Evolutionary conservation across 2,113 vertebrate genomes (phyloP).

Genomic region (Sinocyclocheilus grahami): DNA sequence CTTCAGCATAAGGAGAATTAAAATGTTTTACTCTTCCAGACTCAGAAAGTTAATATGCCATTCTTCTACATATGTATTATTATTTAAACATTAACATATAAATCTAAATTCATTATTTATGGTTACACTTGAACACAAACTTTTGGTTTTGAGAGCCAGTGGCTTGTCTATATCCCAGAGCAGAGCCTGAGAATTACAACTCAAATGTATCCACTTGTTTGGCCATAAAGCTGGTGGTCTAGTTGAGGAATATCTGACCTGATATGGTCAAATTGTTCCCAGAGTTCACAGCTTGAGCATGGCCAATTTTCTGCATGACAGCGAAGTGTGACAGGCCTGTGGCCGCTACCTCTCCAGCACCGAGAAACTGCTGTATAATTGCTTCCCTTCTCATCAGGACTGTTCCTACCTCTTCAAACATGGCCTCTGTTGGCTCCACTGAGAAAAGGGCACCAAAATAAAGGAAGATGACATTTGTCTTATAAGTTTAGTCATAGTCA

Average conservation of each 20-base stretch:
- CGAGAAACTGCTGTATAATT: slow-evolving; percentile 31
- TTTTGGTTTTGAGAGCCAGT: too few species aligned
- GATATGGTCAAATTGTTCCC: slow-evolving; percentile 1
- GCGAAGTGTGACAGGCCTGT: background rate
- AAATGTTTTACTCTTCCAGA: background rate
- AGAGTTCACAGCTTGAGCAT: slow-evolving; percentile 1
- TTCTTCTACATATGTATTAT: background rate
- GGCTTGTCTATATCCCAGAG: too few species aligned
- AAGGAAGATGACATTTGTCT: background rate
- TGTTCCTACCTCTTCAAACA: slow-evolving; percentile 21
- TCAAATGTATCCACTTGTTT: background rate
- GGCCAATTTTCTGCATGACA: slow-evolving; percentile 49
- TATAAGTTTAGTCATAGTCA: background rate
- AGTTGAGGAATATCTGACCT: background rate
- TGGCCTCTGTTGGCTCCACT: background rate
- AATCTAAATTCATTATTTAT: too few species aligned
- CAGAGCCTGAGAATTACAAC: background rate
- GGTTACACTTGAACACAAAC: too few species aligned
- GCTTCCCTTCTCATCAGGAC: slow-evolving; percentile 24
- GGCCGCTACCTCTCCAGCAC: slow-evolving; percentile 1
- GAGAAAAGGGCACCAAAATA: slow-evolving; percentile 8
- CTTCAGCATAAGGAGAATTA: background rate
- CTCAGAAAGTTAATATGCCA: background rate
- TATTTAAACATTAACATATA: too few species aligned
- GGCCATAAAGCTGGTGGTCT: background rate